phyloP scores from a whole-genome alignment of 2,888 invertebrate species.

The Drosophila leonis region DNA sequence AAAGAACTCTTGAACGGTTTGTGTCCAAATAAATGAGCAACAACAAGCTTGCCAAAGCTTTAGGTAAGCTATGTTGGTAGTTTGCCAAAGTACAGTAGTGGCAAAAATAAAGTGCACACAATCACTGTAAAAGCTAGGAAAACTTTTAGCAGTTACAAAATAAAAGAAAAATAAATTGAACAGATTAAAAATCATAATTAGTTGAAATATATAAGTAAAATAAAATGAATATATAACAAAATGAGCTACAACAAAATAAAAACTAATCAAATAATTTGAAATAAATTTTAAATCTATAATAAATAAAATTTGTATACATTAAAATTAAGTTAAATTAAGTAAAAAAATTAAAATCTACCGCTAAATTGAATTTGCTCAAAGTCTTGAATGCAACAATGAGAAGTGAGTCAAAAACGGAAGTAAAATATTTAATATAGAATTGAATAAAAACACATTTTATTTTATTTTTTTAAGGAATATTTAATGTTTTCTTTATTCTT shows the following conservation, averaged over 20 bases:
- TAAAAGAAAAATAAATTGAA: too few relatives aligned
- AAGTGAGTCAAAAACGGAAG: neutral
- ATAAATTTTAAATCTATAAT: too few relatives aligned
- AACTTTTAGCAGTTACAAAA: neutral
- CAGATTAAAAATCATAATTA: neutral
- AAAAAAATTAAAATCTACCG: neutral
- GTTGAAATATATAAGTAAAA: neutral
- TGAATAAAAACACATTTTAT: neutral
- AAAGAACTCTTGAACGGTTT: neutral
- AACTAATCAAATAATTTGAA: neutral
- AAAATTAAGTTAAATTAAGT: neutral
- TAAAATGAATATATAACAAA: neutral
- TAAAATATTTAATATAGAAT: neutral
- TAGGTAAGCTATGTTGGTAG: too few relatives aligned
- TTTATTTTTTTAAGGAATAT: conserved; percentile 24
- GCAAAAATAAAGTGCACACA: neutral
- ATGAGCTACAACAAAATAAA: too few relatives aligned
- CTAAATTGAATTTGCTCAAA: neutral
- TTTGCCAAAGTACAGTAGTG: neutral
- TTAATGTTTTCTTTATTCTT: conserved; percentile 45
- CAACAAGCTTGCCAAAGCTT: neutral
- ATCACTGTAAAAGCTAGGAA: neutral
- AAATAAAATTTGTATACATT: too few relatives aligned
- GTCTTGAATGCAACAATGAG: neutral
- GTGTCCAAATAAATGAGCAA: neutral